Base-by-base conservation (phyloP, 2,797 vertebrate genomes). In the Spheniscus humboldti region DNA sequence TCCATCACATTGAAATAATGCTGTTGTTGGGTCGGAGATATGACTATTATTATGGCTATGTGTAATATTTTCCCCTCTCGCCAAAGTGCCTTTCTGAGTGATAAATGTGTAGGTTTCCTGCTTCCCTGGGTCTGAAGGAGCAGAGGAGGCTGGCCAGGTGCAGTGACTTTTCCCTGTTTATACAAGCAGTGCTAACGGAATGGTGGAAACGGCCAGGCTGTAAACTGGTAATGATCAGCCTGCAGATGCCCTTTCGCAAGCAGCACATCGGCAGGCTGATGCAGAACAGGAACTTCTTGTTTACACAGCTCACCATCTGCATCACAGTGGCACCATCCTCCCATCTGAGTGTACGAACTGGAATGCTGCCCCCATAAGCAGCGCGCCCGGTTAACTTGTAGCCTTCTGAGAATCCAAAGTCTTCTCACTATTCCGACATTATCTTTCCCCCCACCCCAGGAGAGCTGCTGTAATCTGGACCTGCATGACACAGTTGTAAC, bases 221-320 rank as follows among this genome's bases (percentile, higher is more conserved):
- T 94, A 95, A 97, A 94, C 43, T 78, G 90, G 95, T 88, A 93
- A 83, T 43, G 31, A 69, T 83, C 68, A 94, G 39, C 55, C 67
- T 48, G 60, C 86, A 81, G 94, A 93, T 88, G 88, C 91, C 94
- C 28, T 30, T 45, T 89, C 59, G 16, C 33, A 62, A 93, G 91
- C 60, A 19, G 28, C 85, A 89, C 11, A 45, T 90, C 94, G 83
- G 94, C 96, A 94, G 39, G 76, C 64, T 97, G 96, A 96, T 43
- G 92, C 95, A 97, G 97, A 97, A 92, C 95, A 96, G 96, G 82
- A 88, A 94, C 93, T 96, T 96, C 94, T 97, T 96, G 92, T 96
- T 97, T 96, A 95, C 81, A 93, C 52, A 18, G 53, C 79, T 96
- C 68, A 50, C 94, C 93, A 95, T 97, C 96, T 97, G 93, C 84